Conservation (phyloP, 2,113 vertebrate species). For the Globicephala melas region DNA sequence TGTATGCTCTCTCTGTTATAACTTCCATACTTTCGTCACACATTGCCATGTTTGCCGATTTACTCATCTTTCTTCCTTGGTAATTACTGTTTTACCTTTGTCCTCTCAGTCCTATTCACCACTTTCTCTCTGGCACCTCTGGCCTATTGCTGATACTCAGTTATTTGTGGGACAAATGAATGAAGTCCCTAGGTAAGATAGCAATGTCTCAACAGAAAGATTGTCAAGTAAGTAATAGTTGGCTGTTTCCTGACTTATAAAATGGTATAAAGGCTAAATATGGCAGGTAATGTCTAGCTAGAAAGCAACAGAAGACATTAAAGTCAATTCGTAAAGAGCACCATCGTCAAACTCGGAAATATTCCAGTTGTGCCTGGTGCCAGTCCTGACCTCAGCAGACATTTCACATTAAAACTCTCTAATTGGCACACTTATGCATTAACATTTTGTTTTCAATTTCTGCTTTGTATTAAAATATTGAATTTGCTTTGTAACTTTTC, state of each 20-base stretch:
- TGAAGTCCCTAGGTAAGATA: neutral
- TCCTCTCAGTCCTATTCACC: neutral
- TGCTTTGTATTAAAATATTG: neutral
- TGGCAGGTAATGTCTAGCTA: neutral
- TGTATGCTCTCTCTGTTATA: accelerated
- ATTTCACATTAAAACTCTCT: neutral
- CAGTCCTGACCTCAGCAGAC: neutral
- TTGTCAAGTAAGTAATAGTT: neutral
- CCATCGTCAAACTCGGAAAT: neutral
- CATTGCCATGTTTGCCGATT: neutral
- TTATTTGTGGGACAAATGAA: neutral
- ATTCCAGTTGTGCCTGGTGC: neutral
- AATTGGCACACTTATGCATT: neutral
- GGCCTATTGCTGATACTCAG: neutral
- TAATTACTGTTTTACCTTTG: neutral
- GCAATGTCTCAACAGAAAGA: neutral
- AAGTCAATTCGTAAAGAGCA: neutral
- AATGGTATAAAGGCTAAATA: neutral
- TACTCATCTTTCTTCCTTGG: neutral
- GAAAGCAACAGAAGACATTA: neutral
- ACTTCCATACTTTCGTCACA: neutral
- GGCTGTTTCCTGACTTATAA: neutral
- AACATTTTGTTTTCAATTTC: neutral
- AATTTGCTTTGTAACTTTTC: neutral
- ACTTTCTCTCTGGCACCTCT: neutral